Evolutionary conservation across 2,797 vertebrate species (phyloP).

Genomic region (Sebastes trivittatus): DNA sequence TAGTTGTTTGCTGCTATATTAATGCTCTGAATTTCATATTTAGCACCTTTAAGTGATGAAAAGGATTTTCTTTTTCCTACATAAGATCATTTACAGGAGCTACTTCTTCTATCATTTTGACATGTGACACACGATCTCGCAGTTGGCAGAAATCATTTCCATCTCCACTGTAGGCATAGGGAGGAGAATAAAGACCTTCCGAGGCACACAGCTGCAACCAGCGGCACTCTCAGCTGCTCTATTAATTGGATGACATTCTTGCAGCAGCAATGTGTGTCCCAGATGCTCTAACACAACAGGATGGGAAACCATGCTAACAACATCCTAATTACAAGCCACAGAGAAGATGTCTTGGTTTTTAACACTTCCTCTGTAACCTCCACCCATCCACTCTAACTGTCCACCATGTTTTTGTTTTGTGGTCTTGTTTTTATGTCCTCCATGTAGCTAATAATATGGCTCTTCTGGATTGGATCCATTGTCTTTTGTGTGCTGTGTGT

Average conservation of each 20-base stretch:
- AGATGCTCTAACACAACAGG: slow-evolving; percentile 67
- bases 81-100: neutral
- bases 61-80: neutral
- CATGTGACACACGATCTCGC: neutral
- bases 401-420: slow-evolving; percentile 57
- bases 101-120: neutral
- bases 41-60: neutral
- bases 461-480: slow-evolving; percentile 38
- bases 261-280: slow-evolving; percentile 66
- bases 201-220: slow-evolving; percentile 7
- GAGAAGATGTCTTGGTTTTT: slow-evolving; percentile 62
- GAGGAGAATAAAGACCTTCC: neutral
- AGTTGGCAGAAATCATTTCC: neutral
- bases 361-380: slow-evolving; percentile 74
- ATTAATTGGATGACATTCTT: slow-evolving; percentile 65
- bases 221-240: slow-evolving; percentile 44
- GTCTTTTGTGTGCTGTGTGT: slow-evolving; percentile 64
- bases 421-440: slow-evolving; percentile 63
- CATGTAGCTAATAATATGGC: slow-evolving; percentile 65
- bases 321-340: slow-evolving; percentile 75
- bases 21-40: neutral
- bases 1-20: neutral
- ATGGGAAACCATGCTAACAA: slow-evolving; percentile 67
- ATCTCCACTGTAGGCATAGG: neutral
- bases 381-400: slow-evolving; percentile 59